Evolutionary conservation across 2,888 invertebrate genomes (phyloP), one percentile per base, ranked within the genome.

Genomic region (Idaea straminata): DNA sequence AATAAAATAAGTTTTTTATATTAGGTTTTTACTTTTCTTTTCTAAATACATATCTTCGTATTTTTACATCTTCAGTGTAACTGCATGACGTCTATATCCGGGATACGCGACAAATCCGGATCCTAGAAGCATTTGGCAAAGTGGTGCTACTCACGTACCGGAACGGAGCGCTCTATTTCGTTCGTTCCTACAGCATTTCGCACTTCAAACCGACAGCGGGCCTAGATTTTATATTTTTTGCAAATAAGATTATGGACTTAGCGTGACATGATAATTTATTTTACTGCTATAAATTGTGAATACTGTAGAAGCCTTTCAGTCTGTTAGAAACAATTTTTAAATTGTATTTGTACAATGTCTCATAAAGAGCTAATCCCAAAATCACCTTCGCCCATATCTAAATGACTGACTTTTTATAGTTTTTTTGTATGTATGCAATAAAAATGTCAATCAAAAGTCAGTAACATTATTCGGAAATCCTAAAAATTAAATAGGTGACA

Each of bases 71-170:
- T 60, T 59, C 75, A 74, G 80, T 85, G 84, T 85, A 68, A 83
- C 67, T n/a, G 67, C 60, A 64, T 64, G 72, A 72, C 75, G 69
- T 76, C 77, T 83, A 83, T 83, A 86, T 84, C 83, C 84, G 75
- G 77, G 72, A 74, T 78, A 81, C 79, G 77, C 77, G 77, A 81
- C 80, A 86, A 90, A 91, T 90, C 90, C 90, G 89, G 86, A 83
- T 88, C 72, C 82, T 79, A 79, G 79, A 73, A 81, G 89, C 83
- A 87, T 91, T 91, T 87, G 86, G 82, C 83, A 87, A 85, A 91
- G 90, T 88, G 89, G 85, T 85, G 80, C 68, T 71, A 77, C 67
- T 72, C 72, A 75, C 77, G 80, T 82, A 83, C 86, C 81, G 80
- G 81, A 74, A 82, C 75, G 79, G 71, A 74, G 71, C 75, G 82